phyloP scores from a whole-genome alignment of 2,888 invertebrate species.

The Macaria notata region DNA sequence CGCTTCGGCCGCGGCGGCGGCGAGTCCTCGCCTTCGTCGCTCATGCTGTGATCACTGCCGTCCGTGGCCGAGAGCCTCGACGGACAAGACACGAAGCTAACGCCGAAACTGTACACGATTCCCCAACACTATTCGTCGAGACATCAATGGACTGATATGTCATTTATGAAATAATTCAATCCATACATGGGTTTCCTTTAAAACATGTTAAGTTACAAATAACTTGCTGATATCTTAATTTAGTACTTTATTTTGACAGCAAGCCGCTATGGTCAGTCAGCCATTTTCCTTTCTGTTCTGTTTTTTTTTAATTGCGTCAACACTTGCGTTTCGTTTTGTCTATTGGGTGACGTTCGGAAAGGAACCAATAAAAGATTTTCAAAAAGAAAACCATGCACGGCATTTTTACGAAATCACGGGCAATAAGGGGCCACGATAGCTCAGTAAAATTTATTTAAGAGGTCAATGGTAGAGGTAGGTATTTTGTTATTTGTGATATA shows the following conservation, averaged over 20 bases:
- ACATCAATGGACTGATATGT: constrained; percentile 41
- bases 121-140: constrained; percentile 50
- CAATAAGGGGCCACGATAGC: too few species aligned
- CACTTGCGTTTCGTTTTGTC: constrained; percentile 6
- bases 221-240: constrained; percentile 53
- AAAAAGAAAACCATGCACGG: too few species aligned
- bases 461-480: too few species aligned
- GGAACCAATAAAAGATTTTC: too few species aligned
- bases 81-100: constrained; percentile 68
- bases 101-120: constrained; percentile 74
- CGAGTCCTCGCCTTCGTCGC: constrained; percentile 66
- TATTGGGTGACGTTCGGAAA: neutral
- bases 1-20: constrained; percentile 61
- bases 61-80: constrained; percentile 48
- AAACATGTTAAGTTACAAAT: constrained; percentile 40
- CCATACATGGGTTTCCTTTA: constrained; percentile 43
- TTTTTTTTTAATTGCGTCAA: constrained; percentile 26
- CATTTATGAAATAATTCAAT: constrained; percentile 55
- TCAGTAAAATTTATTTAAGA: too few species aligned
- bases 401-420: too few species aligned
- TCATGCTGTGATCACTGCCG: constrained; percentile 50
- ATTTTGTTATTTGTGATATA: too few species aligned
- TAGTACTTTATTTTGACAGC: constrained; percentile 81
- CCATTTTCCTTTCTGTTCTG: constrained; percentile 73
- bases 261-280: constrained; percentile 76